These are phyloP conservation scores for Myxocyprinus asiaticus DNA, from an alignment of 2,113 vertebrate species.

Conservation along the genomic window DNA sequence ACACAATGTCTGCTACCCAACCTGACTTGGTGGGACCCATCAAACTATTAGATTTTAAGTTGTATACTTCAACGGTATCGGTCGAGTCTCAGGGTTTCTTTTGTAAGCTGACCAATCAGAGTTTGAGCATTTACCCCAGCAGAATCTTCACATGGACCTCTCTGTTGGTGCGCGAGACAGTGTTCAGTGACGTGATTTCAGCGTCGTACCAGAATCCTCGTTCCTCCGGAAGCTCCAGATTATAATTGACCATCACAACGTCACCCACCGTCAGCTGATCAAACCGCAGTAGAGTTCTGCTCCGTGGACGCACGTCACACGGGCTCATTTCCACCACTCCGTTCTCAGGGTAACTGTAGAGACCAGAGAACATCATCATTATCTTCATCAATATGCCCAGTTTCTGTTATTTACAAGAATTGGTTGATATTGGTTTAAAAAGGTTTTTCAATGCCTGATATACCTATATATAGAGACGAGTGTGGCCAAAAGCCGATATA, in stretches of 20 bases:
- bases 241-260: slow-evolving; percentile 94
- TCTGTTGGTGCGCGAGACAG: slow-evolving; percentile 93
- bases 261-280: slow-evolving; percentile 86
- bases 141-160: slow-evolving; percentile 93
- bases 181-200: slow-evolving; percentile 85
- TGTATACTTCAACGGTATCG: no score
- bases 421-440: no score
- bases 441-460: no score
- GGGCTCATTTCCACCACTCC: slow-evolving; percentile 87
- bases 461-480: no score
- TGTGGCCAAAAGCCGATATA: no score
- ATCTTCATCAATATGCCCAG: no score
- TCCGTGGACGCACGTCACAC: slow-evolving; percentile 85
- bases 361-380: not conserved
- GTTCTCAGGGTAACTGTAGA: slow-evolving; percentile 91
- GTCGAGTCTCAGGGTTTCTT: no score
- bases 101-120: no score
- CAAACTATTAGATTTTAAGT: no score
- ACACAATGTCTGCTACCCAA: no score
- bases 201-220: slow-evolving; percentile 98
- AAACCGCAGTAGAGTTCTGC: slow-evolving; percentile 86
- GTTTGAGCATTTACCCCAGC: slow-evolving; percentile 82
- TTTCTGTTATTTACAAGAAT: no score
- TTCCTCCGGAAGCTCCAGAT: slow-evolving; percentile 91
- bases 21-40: no score